Evolutionary conservation across 2,888 invertebrate genomes (phyloP), one percentile per base, ranked within the genome.

Genomic region (Drosophila ustulata): DNA sequence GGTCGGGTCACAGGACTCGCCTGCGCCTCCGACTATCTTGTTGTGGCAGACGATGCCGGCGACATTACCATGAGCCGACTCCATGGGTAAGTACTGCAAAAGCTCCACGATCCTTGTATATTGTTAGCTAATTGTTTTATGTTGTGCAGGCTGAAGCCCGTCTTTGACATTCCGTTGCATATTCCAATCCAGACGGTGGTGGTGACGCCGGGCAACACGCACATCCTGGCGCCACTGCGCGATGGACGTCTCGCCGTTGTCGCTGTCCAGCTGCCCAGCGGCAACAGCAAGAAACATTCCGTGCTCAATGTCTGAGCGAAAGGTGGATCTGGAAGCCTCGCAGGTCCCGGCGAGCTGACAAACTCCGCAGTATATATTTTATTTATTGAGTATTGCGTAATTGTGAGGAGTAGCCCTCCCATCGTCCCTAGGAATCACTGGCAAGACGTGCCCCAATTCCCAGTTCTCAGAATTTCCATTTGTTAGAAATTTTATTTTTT

Each of bases 171-270:
- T 86, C 93, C 93, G 8, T 84, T 93, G 55, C 93, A 93, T 79
- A 92, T 93, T 78, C 93, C 93, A 62, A 92, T 93, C 61, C 93
- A 93, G 85, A 93, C 93, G 13, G 92, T 93, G 28, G 92, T 93
- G 50, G 92, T 93, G 8, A 93, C 93, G 13, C 92, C 93, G 13
- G 93, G 93, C 41, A 93, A 93, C 77, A 94, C 94, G 37, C 95
- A 95, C 80, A 92, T 95, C 56, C 89, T 95, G 69, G 94, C 93
- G 0, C 94, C 94, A 0, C 90, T 95, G 13, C 91, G 93, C 1
- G 94, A 95, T 83, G 95, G 95, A 3, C 93, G 93, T 47, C 83
- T 93, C 46, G 93, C 93, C n/a, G 93, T 93, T 43, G 92, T 93
- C 49, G 93, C 93, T 57, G 92, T 93, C 4, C 92, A 93, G 56